These are phyloP conservation scores for Illadopsis cleaveri DNA, from an alignment of 2,113 vertebrate species.

Conservation along the genomic window DNA sequence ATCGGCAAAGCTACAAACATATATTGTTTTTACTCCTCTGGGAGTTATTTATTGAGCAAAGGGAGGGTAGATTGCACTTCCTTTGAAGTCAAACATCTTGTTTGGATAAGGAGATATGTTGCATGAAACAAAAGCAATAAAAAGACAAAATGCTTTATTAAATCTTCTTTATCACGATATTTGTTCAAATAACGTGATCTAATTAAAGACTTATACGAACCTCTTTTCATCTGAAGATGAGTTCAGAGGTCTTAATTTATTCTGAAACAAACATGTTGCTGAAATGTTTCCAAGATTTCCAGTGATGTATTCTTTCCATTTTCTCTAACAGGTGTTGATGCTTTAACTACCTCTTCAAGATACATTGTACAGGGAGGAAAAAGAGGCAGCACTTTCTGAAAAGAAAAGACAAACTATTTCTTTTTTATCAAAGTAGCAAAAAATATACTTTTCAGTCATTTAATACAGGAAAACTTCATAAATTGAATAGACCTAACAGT, in stretches of 20 bases:
- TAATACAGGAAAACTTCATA: background rate
- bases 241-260: slow-evolving; percentile 72
- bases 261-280: slow-evolving; percentile 55
- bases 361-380: background rate
- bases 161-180: slow-evolving; percentile 80
- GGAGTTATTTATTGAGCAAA: slow-evolving; percentile 76
- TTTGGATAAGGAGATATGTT: slow-evolving; percentile 75
- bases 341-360: slow-evolving; percentile 35
- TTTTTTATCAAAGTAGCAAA: background rate
- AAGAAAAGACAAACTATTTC: background rate
- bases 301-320: slow-evolving; percentile 49
- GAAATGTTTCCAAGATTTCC: slow-evolving; percentile 66
- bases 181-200: slow-evolving; percentile 73
- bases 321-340: slow-evolving; percentile 55
- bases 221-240: slow-evolving; percentile 77
- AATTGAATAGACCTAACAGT: background rate
- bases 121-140: slow-evolving; percentile 79
- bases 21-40: slow-evolving; percentile 49
- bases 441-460: background rate
- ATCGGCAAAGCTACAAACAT: slow-evolving; percentile 57
- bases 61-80: slow-evolving; percentile 68
- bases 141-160: slow-evolving; percentile 81
- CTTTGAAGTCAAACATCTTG: slow-evolving; percentile 84
- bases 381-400: background rate
- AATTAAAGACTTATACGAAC: slow-evolving; percentile 77